phyloP scores from a whole-genome alignment of 2,797 vertebrate species.

The Microchirus variegatus region DNA sequence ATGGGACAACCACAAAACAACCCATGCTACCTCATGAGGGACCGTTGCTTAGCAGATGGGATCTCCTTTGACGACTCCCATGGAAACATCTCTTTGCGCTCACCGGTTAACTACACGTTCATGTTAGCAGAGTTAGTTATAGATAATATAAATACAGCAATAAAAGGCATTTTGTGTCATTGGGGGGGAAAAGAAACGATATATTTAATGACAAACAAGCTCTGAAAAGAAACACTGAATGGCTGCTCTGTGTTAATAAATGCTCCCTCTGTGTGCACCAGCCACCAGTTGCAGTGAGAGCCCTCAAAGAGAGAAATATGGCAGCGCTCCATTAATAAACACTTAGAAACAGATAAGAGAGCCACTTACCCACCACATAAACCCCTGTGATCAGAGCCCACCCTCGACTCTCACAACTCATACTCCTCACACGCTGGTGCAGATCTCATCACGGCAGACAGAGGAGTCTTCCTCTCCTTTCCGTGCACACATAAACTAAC shows the following conservation, averaged over 20 bases:
- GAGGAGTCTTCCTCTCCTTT: not conserved
- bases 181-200: not conserved
- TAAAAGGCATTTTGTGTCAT: not conserved
- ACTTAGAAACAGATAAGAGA: conserved; percentile 26
- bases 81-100: conserved; percentile 28
- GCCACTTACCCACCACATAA: conserved; percentile 47
- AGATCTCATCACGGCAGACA: conserved; percentile 14
- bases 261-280: conserved; percentile 3
- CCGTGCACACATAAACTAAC: not conserved
- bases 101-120: not conserved
- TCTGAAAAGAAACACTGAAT: not conserved
- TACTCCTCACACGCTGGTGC: conserved; percentile 19
- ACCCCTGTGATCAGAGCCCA: conserved; percentile 35
- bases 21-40: conserved; percentile 28
- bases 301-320: conserved; percentile 2
- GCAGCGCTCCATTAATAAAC: conserved; percentile 15
- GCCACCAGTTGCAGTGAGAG: conserved; percentile 9
- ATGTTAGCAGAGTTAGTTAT: not conserved
- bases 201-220: not conserved
- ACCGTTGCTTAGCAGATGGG: conserved; percentile 61
- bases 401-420: conserved; percentile 8
- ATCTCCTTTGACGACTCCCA: conserved; percentile 47
- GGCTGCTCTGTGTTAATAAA: conserved; percentile 5
- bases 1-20: conserved; percentile 36
- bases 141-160: not conserved